A percentile compares a stretch with the other conserved stretches of the same genome.
Evolutionary conservation across 2,888 invertebrate species (phyloP).

Genomic region (Girardia tigrina): DNA sequence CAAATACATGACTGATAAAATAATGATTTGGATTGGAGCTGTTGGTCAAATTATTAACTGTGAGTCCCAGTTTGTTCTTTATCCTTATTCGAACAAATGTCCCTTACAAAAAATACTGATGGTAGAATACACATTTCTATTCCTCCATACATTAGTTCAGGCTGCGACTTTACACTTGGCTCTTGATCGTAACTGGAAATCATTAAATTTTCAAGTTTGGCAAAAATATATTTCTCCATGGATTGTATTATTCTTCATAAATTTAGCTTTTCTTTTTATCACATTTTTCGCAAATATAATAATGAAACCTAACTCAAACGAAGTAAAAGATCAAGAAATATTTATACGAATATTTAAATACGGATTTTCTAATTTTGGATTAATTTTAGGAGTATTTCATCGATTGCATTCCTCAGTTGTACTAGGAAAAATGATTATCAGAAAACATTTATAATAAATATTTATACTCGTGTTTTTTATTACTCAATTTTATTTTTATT

Average conservation of each 20-base stretch:
- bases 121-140: not conserved
- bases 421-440: not conserved
- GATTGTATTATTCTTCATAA: not conserved
- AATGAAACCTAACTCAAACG: not conserved
- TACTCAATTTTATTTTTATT: too few species aligned
- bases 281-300: not conserved
- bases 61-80: not conserved
- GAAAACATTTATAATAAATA: too few species aligned
- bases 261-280: not conserved
- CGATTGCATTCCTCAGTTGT: not conserved
- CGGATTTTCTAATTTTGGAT: not conserved
- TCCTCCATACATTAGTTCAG: not conserved
- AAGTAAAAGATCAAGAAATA: not conserved
- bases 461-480: too few species aligned
- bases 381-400: not conserved
- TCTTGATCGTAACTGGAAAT: not conserved
- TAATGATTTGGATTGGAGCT: not conserved
- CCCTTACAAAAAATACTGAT: not conserved
- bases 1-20: not conserved
- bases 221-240: not conserved
- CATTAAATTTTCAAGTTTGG: not conserved
- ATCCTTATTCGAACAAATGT: not conserved
- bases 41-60: not conserved
- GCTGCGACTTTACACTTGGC: not conserved
- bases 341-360: conserved; percentile 6